A percentile compares a stretch with the other conserved stretches of the same genome.
Evolutionary conservation across 2,888 invertebrate genomes (phyloP).

Genomic region (Automeris io): DNA sequence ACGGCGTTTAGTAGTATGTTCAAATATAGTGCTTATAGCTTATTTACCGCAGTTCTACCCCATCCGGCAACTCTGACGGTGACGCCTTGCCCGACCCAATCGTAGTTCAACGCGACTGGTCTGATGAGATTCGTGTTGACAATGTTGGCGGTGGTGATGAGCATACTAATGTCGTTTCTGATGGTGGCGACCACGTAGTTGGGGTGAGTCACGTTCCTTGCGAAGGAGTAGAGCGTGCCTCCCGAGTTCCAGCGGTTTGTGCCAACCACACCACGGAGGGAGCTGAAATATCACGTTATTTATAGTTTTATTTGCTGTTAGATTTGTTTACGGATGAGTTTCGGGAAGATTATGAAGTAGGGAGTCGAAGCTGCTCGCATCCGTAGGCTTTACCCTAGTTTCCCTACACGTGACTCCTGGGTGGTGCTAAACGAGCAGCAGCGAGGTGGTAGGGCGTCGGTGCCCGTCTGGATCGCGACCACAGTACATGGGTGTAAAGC

Average conservation of each 20-base stretch:
- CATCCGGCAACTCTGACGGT: constrained; percentile 39
- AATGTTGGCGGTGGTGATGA: constrained; percentile 28
- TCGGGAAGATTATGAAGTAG: no score
- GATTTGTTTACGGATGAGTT: neutral
- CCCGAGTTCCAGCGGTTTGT: constrained; percentile 47
- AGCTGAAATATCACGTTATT: constrained; percentile 18
- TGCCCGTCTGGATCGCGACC: no score
- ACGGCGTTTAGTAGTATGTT: no score
- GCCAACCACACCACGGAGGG: constrained; percentile 42
- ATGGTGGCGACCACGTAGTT: constrained; percentile 36
- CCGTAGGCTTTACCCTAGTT: no score
- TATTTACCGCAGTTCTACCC: constrained; percentile 44
- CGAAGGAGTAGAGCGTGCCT: constrained; percentile 31
- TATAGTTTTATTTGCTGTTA: neutral
- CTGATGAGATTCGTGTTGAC: constrained; percentile 14
- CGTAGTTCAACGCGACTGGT: constrained; percentile 23
- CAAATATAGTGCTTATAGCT: no score
- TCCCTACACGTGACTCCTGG: no score
- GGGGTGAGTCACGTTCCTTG: constrained; percentile 44
- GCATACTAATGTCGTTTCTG: constrained; percentile 51
- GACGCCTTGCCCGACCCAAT: constrained; percentile 21
- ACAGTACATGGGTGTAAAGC: no score
- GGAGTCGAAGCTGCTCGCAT: no score
- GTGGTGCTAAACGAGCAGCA: no score
- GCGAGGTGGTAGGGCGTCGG: no score